Percentiles rank a stretch among this genome's conserved stretches.
Conservation (phyloP, 2,888 invertebrate genomes). For the Carcina quercana region DNA sequence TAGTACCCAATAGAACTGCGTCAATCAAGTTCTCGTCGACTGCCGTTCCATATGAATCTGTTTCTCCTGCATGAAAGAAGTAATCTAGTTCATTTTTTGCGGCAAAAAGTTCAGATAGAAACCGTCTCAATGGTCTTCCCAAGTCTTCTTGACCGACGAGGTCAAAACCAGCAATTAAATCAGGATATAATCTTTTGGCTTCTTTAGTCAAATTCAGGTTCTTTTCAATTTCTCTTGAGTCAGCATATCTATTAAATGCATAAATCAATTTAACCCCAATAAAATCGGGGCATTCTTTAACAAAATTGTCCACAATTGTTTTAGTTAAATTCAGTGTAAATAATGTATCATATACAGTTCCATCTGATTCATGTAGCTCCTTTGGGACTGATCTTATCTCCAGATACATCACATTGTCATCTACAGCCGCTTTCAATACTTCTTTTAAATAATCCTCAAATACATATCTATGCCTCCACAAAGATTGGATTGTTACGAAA, state of each 20-base stretch:
- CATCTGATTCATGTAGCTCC: slow-evolving; percentile 78
- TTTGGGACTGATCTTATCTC: slow-evolving; percentile 79
- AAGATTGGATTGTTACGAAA: slow-evolving; percentile 65
- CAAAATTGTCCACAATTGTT: slow-evolving; percentile 72
- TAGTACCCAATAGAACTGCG: slow-evolving; percentile 82
- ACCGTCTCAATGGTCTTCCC: slow-evolving; percentile 77
- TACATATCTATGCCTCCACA: slow-evolving; percentile 77
- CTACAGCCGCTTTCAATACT: slow-evolving; percentile 74
- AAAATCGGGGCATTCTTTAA: slow-evolving; percentile 76
- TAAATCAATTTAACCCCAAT: slow-evolving; percentile 81
- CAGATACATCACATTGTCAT: slow-evolving; percentile 80
- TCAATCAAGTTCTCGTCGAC: slow-evolving; percentile 85
- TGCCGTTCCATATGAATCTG: slow-evolving; percentile 79
- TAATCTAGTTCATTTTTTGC: slow-evolving; percentile 72
- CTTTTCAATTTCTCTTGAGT: slow-evolving; percentile 38
- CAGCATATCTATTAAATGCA: slow-evolving; percentile 72
- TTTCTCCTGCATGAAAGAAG: slow-evolving; percentile 89
- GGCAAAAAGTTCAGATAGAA: slow-evolving; percentile 68
- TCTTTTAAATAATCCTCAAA: slow-evolving; percentile 79
- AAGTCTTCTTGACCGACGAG: slow-evolving; percentile 86
- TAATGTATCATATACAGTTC: slow-evolving; percentile 61
- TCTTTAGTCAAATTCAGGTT: slow-evolving; percentile 47
- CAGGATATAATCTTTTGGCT: slow-evolving; percentile 72
- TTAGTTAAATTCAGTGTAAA: slow-evolving; percentile 75
- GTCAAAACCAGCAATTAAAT: slow-evolving; percentile 86